Evolutionary conservation across 2,888 invertebrate species (phyloP).

Genomic region (Andrena chrysosceles): DNA sequence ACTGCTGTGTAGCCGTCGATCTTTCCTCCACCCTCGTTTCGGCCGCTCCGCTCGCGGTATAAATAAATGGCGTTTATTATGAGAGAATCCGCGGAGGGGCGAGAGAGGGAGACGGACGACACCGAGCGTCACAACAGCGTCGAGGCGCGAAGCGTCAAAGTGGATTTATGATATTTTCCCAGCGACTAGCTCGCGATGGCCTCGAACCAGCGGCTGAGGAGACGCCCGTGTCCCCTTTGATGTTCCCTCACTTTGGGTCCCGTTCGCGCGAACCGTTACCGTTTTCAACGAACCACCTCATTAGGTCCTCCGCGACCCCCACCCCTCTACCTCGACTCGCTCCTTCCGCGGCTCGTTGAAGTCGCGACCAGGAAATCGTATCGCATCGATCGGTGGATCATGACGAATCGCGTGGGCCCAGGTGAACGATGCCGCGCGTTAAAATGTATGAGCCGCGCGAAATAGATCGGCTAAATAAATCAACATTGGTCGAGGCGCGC

Average conservation of each 20-base stretch:
- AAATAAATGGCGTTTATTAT: conserved; percentile 83
- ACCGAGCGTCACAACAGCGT: conserved; percentile 78
- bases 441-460: conserved; percentile 59
- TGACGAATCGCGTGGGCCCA: conserved; percentile 45
- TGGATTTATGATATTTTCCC: conserved; percentile 84
- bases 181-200: conserved; percentile 67
- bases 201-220: conserved; percentile 50
- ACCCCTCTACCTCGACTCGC: background rate
- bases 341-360: background rate
- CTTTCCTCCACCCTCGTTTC: conserved; percentile 48
- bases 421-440: conserved; percentile 51
- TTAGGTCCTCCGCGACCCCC: conserved; percentile 66
- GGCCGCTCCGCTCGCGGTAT: conserved; percentile 56
- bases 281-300: conserved; percentile 71
- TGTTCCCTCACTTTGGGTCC: conserved; percentile 65
- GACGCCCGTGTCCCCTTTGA: conserved; percentile 76
- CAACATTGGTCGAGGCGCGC: conserved; percentile 42
- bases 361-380: conserved; percentile 58
- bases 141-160: conserved; percentile 81
- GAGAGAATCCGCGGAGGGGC: conserved; percentile 72
- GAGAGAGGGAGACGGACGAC: conserved; percentile 9
- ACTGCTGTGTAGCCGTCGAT: conserved; percentile 63
- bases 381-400: conserved; percentile 49
- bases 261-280: conserved; percentile 70
- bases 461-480: conserved; percentile 62